Base-by-base conservation (phyloP, 2,888 invertebrate species). In the Chaitophorus viminalis region DNA sequence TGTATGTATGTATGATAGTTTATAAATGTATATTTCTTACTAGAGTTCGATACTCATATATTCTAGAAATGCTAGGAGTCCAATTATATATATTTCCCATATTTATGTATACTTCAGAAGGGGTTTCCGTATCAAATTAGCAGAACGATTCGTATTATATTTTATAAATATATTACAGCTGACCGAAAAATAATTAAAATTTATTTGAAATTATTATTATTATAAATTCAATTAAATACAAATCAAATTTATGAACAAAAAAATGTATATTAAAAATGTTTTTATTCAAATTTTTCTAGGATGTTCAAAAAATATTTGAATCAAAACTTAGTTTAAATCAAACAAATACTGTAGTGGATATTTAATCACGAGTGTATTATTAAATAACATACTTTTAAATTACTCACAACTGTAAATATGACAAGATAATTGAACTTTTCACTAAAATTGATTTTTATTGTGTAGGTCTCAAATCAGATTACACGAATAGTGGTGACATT, bases 111-210 rank as follows among this genome's bases (percentile, higher is more conserved):
- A 60, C 8, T 84, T 76, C 74, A 79, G 86, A 52, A 87, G 86
- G 86, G 86, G 86, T 79, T 79, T 74, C 86, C 86, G 86, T 87
- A 60, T 74, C 86, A 81, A 87, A 87, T 87, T 46, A 81, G 74
- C 86, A 54, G 60, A 87, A 68, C 86, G 79, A n/a, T 78, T 72
- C 39, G 60, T 78, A 60, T 83, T 85, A 79, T 54, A 54, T 86
- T 60, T 36, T 39, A 70, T 46, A 85, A 46, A 75, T 25, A 76
- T 77, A 31, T 77, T 74, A 84, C 39, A 21, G 60, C 39, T 46
- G 77, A 52, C 85, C 36, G 33, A 77, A 70, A 82, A 82, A 54
- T 36, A 33, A 74, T 74, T 36, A 74, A 74, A n/a, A 74, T 74
- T 72, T 54, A 0, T 18, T 46, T 21, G 33, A 54, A 72, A 82